Percentiles rank a stretch among this genome's conserved stretches.
Evolutionary conservation across 2,888 invertebrate species (phyloP).

Genomic region (Lithodes maja): DNA sequence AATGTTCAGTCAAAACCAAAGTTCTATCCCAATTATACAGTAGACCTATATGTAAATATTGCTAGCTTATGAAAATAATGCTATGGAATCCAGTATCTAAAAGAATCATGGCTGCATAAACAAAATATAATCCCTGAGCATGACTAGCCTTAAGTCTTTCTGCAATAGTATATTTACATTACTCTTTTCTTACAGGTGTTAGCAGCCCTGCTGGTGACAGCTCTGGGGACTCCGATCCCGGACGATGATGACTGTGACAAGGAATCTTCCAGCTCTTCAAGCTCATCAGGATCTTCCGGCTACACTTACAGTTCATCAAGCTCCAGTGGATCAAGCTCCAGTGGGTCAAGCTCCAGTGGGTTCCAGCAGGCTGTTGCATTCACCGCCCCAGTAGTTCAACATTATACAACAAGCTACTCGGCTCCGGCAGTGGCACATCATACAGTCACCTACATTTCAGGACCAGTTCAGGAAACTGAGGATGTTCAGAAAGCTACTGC

Average conservation of each 20-base stretch:
- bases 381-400: background rate
- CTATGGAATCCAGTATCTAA: too few relatives aligned
- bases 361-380: constrained; percentile 2
- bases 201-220: constrained; percentile 55
- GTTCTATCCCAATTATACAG: too few relatives aligned
- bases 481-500: constrained; percentile 53
- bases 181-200: constrained; percentile 30
- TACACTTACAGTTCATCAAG: background rate
- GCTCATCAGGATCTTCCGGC: background rate
- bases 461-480: constrained; percentile 28
- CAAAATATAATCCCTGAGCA: too few relatives aligned
- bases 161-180: too few relatives aligned
- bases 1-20: too few relatives aligned
- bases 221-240: constrained; percentile 44
- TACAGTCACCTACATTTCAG: constrained; percentile 24
- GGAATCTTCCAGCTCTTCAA: background rate
- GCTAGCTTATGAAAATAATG: too few relatives aligned
- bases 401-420: background rate
- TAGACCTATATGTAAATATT: too few relatives aligned
- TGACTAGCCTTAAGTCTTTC: too few relatives aligned
- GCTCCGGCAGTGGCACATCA: background rate
- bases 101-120: too few relatives aligned
- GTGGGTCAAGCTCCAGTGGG: background rate
- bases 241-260: constrained; percentile 33
- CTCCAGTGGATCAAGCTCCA: background rate